Conservation (phyloP, 1,140 invertebrate species). For the Paralvinella palmiformis region DNA sequence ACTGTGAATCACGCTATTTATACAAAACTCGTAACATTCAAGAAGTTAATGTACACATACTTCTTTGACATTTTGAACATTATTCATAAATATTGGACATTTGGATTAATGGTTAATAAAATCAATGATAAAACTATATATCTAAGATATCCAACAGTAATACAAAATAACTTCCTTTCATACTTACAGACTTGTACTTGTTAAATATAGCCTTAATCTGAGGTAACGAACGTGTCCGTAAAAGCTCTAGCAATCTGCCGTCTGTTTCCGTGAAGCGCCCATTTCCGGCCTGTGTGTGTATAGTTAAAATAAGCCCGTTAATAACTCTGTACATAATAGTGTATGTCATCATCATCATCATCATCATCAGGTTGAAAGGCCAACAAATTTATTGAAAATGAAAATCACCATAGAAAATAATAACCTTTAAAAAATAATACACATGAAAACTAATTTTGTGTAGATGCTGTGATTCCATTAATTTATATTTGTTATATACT, state of each 20-base stretch:
- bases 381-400: background rate
- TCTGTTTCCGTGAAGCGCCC: slow-evolving; percentile 31
- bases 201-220: slow-evolving; percentile 30
- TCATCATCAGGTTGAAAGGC: no score
- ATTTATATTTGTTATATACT: background rate
- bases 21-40: background rate
- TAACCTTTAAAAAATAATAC: background rate
- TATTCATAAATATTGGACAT: background rate
- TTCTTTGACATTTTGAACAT: background rate
- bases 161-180: no score
- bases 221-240: slow-evolving; percentile 22
- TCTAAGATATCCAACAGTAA: no score
- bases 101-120: background rate
- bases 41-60: background rate
- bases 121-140: background rate
- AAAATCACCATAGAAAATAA: background rate
- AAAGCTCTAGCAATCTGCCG: slow-evolving; percentile 33
- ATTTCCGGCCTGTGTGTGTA: slow-evolving; percentile 32
- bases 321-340: background rate
- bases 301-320: background rate
- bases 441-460: background rate
- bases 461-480: background rate
- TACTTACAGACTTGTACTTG: slow-evolving; percentile 24
- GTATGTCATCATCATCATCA: no score
- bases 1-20: no score